Percentiles rank a stretch among this genome's conserved stretches.
Evolutionary conservation across 2,888 invertebrate species (phyloP).

Genomic region (Geophilus truncorum): DNA sequence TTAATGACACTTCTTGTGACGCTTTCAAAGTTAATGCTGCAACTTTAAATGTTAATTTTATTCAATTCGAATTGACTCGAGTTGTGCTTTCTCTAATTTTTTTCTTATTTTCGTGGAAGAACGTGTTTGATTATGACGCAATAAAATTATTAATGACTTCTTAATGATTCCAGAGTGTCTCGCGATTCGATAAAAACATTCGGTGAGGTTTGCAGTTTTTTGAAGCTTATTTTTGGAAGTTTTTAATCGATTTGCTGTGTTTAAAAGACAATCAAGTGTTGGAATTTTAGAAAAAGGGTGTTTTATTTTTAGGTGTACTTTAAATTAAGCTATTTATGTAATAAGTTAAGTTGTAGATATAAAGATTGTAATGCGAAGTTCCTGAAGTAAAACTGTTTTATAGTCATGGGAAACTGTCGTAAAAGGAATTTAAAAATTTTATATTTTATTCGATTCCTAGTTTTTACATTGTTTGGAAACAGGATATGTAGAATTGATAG

Average conservation of each 20-base stretch:
- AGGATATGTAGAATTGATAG: not conserved
- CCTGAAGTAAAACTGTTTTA: not conserved
- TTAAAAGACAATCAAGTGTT: not conserved
- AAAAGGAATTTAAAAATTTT: conserved; percentile 3
- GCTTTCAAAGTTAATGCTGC: not conserved
- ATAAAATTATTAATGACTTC: conserved; percentile 5
- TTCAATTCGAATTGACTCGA: not conserved
- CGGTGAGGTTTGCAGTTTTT: not conserved
- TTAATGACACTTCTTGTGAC: not conserved
- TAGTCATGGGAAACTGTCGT: not conserved
- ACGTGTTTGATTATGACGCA: too few species aligned
- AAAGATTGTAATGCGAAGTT: not conserved
- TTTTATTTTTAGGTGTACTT: not conserved
- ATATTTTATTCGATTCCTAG: not conserved
- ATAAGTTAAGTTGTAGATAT: not conserved
- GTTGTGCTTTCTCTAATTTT: not conserved
- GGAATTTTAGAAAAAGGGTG: not conserved
- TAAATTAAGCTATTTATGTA: not conserved
- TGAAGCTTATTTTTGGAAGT: not conserved
- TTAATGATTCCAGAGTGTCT: not conserved
- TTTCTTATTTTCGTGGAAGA: not conserved
- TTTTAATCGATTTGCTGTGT: not conserved
- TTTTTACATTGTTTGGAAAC: not conserved
- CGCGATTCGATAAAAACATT: not conserved
- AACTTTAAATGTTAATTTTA: not conserved